Evolutionary conservation across 2,113 vertebrate genomes (phyloP), one percentile per base, ranked within the genome.

Genomic region (Pollachius pollachius): DNA sequence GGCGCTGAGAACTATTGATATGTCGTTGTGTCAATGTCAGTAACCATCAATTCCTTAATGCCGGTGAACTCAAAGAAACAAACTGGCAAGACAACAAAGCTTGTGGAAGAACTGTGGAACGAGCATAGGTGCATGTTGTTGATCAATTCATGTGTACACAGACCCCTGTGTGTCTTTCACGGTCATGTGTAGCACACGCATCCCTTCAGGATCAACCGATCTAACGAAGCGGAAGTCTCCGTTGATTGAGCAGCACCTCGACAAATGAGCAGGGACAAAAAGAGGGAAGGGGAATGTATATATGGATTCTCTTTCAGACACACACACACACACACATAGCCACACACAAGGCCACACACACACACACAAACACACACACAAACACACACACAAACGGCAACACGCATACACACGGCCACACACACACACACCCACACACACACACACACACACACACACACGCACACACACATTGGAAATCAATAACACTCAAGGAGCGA

Each of bases 401-500:
- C 81, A 84, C 41, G 62, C 52, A 62, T 48, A n/a, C 16, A 30
- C 16, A 60, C 81, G 2, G 2, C 4, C 27, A 3, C 27, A 61
- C 69, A 63, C 67, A 79, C 67, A 23, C 67, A 77, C 41, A 64
- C 52, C 59, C 52, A n/a, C 16, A 30, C 16, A 60, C 81, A 84
- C 67, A 79, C 65, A 19, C 67, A 77, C 41, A 64, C 52, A 59
- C 52, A 15, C 16, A 30, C 16, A 79, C 66, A 18, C 67, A 76
- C 48, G 62, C 52, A 62, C 52, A n/a, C 16, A 30, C 16, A 60
- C 80, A 84, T 75, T 17, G 75, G 76, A 67, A 87, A 87, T 87
- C 84, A 81, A 82, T 86, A 74, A 76, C 59, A 73, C 73, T 62
- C 61, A 72, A 65, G 69, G 74, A 78, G 77, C 77, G 75, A 82